Base-by-base conservation (phyloP, 2,888 invertebrate species). In the Embidobia sp. region DNA sequence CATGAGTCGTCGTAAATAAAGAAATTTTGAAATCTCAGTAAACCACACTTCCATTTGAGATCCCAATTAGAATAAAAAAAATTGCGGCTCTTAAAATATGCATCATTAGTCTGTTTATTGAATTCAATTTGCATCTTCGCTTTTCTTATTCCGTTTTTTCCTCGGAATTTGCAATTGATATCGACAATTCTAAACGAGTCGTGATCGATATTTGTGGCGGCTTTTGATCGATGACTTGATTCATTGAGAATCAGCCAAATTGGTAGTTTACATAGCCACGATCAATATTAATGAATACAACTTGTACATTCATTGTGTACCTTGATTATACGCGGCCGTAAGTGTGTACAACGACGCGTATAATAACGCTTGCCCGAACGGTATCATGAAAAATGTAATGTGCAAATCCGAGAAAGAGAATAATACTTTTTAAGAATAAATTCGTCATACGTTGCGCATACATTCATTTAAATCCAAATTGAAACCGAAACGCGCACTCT, bases 281-380 rank as follows among this genome's bases (percentile, higher is more conserved):
- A 63, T 72, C 63, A 72, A 72, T 72, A 72, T 72, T 72, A 63
- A 72, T 63, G 55, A 55, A 63, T 55, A 44, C 48, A 55, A 63
- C 46, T 72, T 55, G 72, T 73, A 57, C 64, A 73, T 57, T 73
- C 73, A 64, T 64, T 57, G 73, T 49, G 64, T 37, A 31, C 26
- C 29, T 49, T 49, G 57, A 40, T 63, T 73, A 42, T 73, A 64
- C 49, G 40, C 55, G 55, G 33, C 27, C 42, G 48, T 67, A 67
- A 67, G 67, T 64, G 64, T 51, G 51, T 64, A 63, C 49, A 27
- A 40, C 49, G 49, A 40, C 49, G 63, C 51, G 64, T 64, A 64
- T 51, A 64, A 64, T 64, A 64, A 64, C 64, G 44, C 63, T 40
- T 22, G 49, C 7, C 63, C 63, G 51, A 40, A 40, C 22, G 49